Evolutionary conservation across 2,113 vertebrate genomes (phyloP).

Genomic region (Amphiprion ocellaris): DNA sequence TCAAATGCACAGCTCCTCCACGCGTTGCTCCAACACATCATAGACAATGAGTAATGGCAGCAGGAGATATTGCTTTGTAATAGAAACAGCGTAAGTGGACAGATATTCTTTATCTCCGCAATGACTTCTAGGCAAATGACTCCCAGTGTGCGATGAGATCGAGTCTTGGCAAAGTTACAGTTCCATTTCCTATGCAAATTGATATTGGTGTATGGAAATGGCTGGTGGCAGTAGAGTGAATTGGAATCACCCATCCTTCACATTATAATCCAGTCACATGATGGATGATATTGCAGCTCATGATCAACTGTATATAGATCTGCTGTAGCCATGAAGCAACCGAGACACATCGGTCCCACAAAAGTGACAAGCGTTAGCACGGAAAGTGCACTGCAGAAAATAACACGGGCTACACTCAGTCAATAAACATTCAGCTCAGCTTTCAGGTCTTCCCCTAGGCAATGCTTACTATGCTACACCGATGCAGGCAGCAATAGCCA

Average conservation of each 20-base stretch:
- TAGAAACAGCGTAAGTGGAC: constrained; percentile 63
- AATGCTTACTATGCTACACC: not conserved
- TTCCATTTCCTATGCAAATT: constrained; percentile 79
- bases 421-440: constrained; percentile 47
- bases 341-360: not conserved
- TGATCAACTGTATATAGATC: constrained; percentile 46
- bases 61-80: constrained; percentile 73
- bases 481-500: constrained; percentile 5
- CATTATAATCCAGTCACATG: constrained; percentile 64
- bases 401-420: constrained; percentile 5
- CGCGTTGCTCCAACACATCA: constrained; percentile 53
- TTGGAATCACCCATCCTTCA: constrained; percentile 62
- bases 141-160: constrained; percentile 47
- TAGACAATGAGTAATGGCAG: constrained; percentile 75
- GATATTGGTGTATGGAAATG: constrained; percentile 63
- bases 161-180: constrained; percentile 53
- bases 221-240: constrained; percentile 57
- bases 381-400: constrained; percentile 20
- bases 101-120: constrained; percentile 69
- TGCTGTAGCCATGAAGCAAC: constrained; percentile 1
- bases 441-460: constrained; percentile 26
- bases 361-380: constrained; percentile 41
- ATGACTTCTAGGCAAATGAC: constrained; percentile 64
- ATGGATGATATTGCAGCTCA: constrained; percentile 61
- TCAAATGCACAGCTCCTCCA: constrained; percentile 25